These are phyloP conservation scores for fruit fly (Drosophila melanogaster) DNA, from an alignment of 1,140 invertebrate species.

Conservation along the genomic window DNA sequence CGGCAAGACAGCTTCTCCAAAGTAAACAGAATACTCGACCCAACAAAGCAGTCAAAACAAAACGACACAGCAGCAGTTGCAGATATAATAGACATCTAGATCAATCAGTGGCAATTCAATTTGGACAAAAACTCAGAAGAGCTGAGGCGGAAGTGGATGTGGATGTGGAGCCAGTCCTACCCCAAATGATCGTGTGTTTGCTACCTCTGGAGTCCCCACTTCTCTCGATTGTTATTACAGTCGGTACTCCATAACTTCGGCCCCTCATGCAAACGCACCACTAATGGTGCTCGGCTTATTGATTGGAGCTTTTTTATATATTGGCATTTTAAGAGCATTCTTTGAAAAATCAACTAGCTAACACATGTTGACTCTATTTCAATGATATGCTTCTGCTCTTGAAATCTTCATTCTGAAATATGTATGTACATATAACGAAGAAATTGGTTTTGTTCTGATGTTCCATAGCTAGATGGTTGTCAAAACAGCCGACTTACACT, in stretches of 20 bases:
- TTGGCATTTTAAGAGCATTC: too few relatives aligned
- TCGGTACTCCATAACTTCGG: background rate
- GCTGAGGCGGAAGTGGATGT: background rate
- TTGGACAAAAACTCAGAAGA: background rate
- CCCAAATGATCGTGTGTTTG: slow-evolving; percentile 12
- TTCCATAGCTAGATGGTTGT: slow-evolving; percentile 8
- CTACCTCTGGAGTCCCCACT: background rate
- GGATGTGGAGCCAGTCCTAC: slow-evolving; percentile 10
- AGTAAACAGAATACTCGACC: slow-evolving; percentile 9
- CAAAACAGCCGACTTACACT: slow-evolving; percentile 14
- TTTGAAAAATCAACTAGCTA: background rate
- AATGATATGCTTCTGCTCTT: too few relatives aligned
- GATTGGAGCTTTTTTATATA: background rate
- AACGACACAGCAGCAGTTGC: background rate
- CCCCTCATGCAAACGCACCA: background rate
- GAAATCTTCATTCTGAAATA: too few relatives aligned
- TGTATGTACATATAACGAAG: too few relatives aligned
- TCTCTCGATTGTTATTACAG: background rate
- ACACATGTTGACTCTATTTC: too few relatives aligned
- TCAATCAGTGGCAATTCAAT: slow-evolving; percentile 34
- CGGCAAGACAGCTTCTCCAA: slow-evolving; percentile 1
- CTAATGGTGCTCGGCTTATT: background rate
- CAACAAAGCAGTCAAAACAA: slow-evolving; percentile 13
- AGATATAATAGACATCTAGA: slow-evolving; percentile 17
- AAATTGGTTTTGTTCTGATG: background rate